These are phyloP conservation scores for Turritopsis dohrnii DNA, from an alignment of 30 jellyfish, hydroid and myxozoan genomes.

Conservation along the genomic window DNA sequence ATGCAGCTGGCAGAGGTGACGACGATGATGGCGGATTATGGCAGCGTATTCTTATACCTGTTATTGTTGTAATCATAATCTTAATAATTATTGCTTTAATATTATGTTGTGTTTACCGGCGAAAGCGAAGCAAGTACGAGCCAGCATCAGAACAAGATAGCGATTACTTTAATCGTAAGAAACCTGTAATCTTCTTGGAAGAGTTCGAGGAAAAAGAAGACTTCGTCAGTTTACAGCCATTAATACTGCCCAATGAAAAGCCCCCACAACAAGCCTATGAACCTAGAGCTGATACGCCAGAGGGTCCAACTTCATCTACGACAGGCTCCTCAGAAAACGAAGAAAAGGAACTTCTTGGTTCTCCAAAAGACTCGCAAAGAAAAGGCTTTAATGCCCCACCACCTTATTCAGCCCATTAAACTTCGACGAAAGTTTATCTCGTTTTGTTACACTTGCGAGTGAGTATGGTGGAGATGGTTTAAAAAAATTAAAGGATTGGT, in stretches of 20 bases:
- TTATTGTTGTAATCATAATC: slow-evolving; percentile 67
- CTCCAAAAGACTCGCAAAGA: slow-evolving; percentile 35
- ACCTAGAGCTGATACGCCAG: slow-evolving; percentile 87
- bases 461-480: background rate
- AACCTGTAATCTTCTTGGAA: slow-evolving; percentile 86
- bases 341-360: slow-evolving; percentile 59
- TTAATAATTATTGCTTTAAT: slow-evolving; percentile 64
- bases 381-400: slow-evolving; percentile 57
- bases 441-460: background rate
- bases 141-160: slow-evolving; percentile 73
- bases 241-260: slow-evolving; percentile 79
- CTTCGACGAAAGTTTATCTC: background rate
- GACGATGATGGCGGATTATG: slow-evolving; percentile 50
- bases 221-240: slow-evolving; percentile 69
- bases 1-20: slow-evolving; percentile 5
- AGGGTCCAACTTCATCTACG: slow-evolving; percentile 73
- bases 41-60: slow-evolving; percentile 80
- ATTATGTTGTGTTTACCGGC: slow-evolving; percentile 66
- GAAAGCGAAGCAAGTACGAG: slow-evolving; percentile 62
- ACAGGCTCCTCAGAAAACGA: slow-evolving; percentile 69
- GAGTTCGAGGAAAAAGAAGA: slow-evolving; percentile 82
- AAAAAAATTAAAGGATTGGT: too few relatives aligned
- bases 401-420: slow-evolving; percentile 51
- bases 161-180: slow-evolving; percentile 64
- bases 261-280: slow-evolving; percentile 70